These are phyloP conservation scores for Portevinia maculata DNA, from an alignment of 2,888 invertebrate genomes.

Conservation along the genomic window DNA sequence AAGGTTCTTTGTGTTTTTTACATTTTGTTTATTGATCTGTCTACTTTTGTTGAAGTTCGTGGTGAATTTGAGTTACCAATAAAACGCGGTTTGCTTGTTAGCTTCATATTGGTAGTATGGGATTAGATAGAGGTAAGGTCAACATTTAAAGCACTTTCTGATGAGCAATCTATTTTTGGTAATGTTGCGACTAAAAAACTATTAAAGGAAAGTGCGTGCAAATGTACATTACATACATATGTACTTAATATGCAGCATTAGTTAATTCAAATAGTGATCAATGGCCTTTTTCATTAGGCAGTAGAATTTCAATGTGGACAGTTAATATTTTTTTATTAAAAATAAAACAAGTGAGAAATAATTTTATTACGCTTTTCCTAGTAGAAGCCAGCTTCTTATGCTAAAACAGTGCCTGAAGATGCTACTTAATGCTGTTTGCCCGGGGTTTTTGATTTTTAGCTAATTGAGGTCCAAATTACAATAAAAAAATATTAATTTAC, in stretches of 20 bases:
- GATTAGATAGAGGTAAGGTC: conserved; percentile 25
- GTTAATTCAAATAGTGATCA: not conserved
- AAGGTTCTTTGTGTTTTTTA: conserved; percentile 32
- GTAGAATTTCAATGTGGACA: not conserved
- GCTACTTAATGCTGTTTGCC: no score
- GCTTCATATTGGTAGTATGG: not conserved
- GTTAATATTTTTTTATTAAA: no score
- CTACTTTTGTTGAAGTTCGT: not conserved
- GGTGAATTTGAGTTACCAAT: conserved; percentile 22
- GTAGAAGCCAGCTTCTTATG: no score
- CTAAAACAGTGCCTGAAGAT: no score
- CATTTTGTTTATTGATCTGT: not conserved
- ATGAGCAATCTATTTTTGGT: not conserved
- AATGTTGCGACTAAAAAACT: not conserved
- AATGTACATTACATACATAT: not conserved
- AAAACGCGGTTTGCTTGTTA: conserved; percentile 18
- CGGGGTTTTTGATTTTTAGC: no score
- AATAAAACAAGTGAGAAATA: no score
- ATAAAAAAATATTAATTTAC: no score
- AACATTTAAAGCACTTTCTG: conserved; percentile 8
- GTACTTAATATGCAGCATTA: no score
- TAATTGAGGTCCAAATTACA: no score
- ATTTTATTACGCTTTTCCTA: no score
- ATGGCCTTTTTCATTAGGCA: not conserved
- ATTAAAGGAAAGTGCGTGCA: conserved; percentile 12